phyloP scores from a whole-genome alignment of 2,797 vertebrate genomes.

The Saxicola maurus region DNA sequence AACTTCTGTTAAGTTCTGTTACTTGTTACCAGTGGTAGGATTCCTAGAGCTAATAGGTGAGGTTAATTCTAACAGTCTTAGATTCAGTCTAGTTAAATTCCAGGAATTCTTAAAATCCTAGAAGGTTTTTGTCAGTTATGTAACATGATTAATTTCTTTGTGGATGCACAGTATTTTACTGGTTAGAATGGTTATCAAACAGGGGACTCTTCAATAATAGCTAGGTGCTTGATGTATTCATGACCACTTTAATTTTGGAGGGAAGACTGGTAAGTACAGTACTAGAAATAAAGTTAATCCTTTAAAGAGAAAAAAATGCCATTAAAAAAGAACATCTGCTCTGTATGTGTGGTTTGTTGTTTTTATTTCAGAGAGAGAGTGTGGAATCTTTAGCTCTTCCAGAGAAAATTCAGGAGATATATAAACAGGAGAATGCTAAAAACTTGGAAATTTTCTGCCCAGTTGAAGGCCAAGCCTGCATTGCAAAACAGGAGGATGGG shows the following conservation, averaged over 20 bases:
- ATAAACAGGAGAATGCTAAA: conserved; percentile 42
- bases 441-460: conserved; percentile 63
- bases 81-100: not conserved
- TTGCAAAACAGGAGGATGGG: conserved; percentile 72
- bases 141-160: not conserved
- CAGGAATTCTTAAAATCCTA: not conserved
- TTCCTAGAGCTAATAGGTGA: not conserved
- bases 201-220: not conserved
- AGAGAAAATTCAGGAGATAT: conserved; percentile 62
- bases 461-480: conserved; percentile 69
- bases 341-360: not conserved
- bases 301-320: not conserved
- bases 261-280: not conserved
- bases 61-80: not conserved
- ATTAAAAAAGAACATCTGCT: not conserved
- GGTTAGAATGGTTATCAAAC: not conserved
- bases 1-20: not conserved
- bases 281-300: not conserved
- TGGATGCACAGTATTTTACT: not conserved
- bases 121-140: not conserved
- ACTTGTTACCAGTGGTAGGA: not conserved
- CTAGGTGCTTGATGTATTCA: not conserved
- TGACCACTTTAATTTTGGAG: not conserved
- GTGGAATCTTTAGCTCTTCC: conserved; percentile 50
- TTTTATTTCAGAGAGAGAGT: conserved; percentile 57